Percentiles rank a stretch among this genome's conserved stretches.
Evolutionary conservation across 37 sponge, comb jelly and placozoan genomes (phyloP).

Genomic region (Eunapius fragilis): DNA sequence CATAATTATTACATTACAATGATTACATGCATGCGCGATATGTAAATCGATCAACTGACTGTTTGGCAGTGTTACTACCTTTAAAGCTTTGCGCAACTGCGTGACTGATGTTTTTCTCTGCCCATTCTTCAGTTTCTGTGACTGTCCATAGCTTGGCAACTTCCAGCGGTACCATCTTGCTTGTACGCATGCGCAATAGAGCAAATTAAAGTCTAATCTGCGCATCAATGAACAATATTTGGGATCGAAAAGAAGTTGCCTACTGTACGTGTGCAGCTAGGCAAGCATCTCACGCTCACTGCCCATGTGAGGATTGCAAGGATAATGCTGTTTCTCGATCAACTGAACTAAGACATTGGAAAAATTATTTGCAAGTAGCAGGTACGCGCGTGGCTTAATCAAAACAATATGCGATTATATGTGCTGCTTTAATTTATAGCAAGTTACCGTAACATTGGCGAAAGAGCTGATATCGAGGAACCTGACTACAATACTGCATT

Average conservation of each 20-base stretch:
- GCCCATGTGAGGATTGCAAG: conserved; percentile 19
- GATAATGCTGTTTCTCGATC: conserved; percentile 28
- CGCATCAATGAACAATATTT: background rate
- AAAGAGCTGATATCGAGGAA: background rate
- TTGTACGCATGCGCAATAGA: background rate
- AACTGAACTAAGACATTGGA: conserved; percentile 20
- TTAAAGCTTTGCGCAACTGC: background rate
- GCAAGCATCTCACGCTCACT: conserved; percentile 4
- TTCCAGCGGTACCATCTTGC: background rate
- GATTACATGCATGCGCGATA: background rate
- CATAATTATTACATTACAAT: background rate
- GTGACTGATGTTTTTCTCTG: background rate
- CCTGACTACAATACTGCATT: background rate
- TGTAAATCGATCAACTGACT: background rate
- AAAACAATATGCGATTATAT: background rate
- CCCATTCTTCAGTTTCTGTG: background rate
- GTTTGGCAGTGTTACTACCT: background rate
- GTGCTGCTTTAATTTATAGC: background rate
- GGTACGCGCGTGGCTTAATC: background rate
- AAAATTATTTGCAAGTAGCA: background rate
- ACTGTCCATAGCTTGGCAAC: background rate
- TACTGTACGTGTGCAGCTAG: conserved; percentile 3
- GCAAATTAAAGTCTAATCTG: background rate
- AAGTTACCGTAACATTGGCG: background rate
- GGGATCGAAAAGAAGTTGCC: conserved; percentile 6